Evolutionary conservation across 2,113 vertebrate species (phyloP), one percentile per base, ranked within the genome.

Genomic region (Prochilodus magdalenae): DNA sequence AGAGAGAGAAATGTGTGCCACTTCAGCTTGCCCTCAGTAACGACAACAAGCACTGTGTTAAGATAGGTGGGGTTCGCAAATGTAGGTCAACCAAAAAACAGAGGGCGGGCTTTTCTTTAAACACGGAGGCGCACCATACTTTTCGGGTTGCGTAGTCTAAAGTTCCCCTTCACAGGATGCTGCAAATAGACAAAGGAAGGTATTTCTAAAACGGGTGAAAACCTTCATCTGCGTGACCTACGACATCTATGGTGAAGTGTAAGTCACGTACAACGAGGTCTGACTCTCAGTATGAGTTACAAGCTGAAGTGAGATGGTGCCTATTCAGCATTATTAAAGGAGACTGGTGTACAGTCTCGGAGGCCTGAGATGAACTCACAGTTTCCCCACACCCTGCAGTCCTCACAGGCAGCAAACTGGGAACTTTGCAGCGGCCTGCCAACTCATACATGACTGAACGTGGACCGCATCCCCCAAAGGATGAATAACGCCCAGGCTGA

Each of bases 71-170:
- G 69, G 60, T 75, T 27, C 70, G 72, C 10, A 72, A 83, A 90
- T 89, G 80, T 88, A 85, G 86, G 87, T 90, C 86, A 87, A 44
- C 71, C 72, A 83, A 73, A 79, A 76, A 85, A 55, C 30, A 51
- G n/a, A 29, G 63, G 78, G 44, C 59, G 44, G 84, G 47, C 72
- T 27, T 75, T n/a, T 67, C 33, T 71, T 79, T 57, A 85, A 80
- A 51, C 69, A 57, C 70, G 20, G 14, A 66, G 51, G 77, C 74
- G 73, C 72, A 62, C 82, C 65, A 78, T 81, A 76, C 49, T 81
- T 80, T 84, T 33, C 12, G 55, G 53, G 16, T 82, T 82, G 29
- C 53, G 1, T 70, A 67, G 20, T 40, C 51, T 16, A 14, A 76
- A 67, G 11, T 22, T 29, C 29, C n/a, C 20, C 62, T 57, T 1